phyloP scores from a whole-genome alignment of 2,113 vertebrate species.

The Gymnogyps californianus region DNA sequence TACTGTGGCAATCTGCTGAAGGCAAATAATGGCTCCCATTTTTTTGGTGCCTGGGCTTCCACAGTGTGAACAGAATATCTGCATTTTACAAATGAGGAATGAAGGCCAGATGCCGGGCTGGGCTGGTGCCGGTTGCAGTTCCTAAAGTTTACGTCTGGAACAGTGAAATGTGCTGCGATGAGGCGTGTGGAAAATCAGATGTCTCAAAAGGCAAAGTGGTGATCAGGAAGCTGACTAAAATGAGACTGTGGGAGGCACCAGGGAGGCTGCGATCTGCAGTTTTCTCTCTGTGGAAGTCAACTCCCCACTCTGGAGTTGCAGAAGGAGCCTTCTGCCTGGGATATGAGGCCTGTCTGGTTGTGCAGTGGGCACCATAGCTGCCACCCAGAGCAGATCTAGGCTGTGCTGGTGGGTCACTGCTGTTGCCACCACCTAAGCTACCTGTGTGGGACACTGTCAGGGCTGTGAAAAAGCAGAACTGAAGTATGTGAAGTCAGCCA shows the following conservation, averaged over 20 bases:
- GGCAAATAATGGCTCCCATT: not conserved
- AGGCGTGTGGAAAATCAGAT: not conserved
- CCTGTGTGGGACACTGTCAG: not conserved
- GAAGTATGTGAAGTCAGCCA: not conserved
- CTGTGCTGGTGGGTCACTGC: not conserved
- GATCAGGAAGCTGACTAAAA: not conserved
- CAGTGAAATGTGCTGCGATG: not conserved
- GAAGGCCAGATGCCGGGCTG: not conserved
- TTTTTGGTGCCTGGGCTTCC: not conserved
- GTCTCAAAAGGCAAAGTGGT: not conserved
- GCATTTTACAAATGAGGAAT: not conserved
- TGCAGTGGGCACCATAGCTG: not conserved
- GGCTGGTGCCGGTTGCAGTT: not conserved
- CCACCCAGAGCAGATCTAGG: not conserved
- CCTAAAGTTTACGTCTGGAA: not conserved
- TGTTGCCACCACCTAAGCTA: not conserved
- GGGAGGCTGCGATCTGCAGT: not conserved
- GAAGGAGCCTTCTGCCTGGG: not conserved
- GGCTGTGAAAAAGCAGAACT: not conserved
- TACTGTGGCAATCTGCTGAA: not conserved
- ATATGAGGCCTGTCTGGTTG: not conserved
- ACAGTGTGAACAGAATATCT: not conserved
- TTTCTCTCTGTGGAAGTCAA: not conserved
- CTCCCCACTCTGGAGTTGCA: not conserved
- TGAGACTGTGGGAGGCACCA: not conserved